Evolutionary conservation across 2,888 invertebrate species (phyloP), one percentile per base, ranked within the genome.

Genomic region (Cremastobaeus sp.): DNA sequence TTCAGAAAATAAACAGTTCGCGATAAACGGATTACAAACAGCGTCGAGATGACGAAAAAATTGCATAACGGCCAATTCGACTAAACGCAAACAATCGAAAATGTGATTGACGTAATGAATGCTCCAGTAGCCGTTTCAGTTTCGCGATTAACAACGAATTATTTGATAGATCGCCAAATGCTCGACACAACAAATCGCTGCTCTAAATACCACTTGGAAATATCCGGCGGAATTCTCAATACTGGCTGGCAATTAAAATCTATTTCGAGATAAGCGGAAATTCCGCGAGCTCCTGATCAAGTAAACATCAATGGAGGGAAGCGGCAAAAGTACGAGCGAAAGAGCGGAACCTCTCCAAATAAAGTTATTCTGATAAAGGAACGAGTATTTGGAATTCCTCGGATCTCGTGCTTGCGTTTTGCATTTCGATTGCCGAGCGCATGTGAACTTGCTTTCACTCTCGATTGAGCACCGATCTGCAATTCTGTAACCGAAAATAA

Each of bases 181-280:
- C 3, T 21, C 1, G 21, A 37, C 11, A 34, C 28, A 50, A 3
- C 14, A 25, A 43, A 43, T 32, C 17, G 12, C 15, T 14, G 14
- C 6, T 60, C 15, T 15, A 45, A 68, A 59, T 37, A 50, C 28
- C 17, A 15, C 25, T 59, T 52, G 4, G 43, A 59, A 68, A 68
- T 59, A 50, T 37, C 28, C 37, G 39, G 2, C 34, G 68, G 43
- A 68, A 59, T 68, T 59, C 59, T 35, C 35, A 14, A 68, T 68
- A 59, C 43, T 68, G 43, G 32, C 12, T n/a, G 21, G 50, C 50
- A 59, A 68, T 59, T 59, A 59, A 54, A 59, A 43, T 68, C 59
- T 68, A 68, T 59, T 68, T 59, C 30, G 45, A 59, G 59, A 12
- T 34, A 41, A 41, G 52, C 59, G 50, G 50, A 59, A 59, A 68